These are phyloP conservation scores for Periophthalmus magnuspinnatus DNA, from an alignment of 2,797 vertebrate species.

Conservation along the genomic window DNA sequence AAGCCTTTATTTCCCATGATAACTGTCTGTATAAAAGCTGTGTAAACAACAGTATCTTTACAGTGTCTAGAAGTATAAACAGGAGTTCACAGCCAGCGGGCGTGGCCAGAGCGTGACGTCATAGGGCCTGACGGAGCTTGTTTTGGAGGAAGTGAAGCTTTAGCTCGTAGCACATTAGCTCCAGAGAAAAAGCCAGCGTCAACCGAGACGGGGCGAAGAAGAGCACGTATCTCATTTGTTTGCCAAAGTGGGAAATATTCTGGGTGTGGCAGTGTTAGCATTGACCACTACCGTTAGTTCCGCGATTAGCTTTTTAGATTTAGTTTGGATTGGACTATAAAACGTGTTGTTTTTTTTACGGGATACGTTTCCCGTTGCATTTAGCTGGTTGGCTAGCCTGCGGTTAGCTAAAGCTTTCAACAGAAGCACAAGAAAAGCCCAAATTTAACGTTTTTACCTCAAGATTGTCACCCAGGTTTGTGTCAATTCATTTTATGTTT, in stretches of 20 bases:
- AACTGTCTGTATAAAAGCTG: too few species aligned
- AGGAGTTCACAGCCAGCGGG: conserved; percentile 28
- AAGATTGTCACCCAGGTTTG: conserved; percentile 55
- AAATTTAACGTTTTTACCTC: conserved; percentile 39
- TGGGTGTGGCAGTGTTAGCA: conserved; percentile 22
- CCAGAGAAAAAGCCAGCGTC: conserved; percentile 55
- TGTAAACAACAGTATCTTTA: too few species aligned
- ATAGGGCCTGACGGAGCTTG: conserved; percentile 66
- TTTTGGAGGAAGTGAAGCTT: conserved; percentile 82
- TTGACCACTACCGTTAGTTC: conserved; percentile 15
- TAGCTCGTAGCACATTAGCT: conserved; percentile 63
- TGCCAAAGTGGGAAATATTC: conserved; percentile 16
- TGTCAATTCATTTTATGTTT: conserved; percentile 18
- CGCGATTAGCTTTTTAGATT: conserved; percentile 8
- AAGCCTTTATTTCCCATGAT: too few species aligned
- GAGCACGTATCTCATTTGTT: conserved; percentile 10
- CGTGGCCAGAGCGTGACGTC: conserved; percentile 69
- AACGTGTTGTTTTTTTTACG: conserved; percentile 50
- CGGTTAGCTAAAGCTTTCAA: conserved; percentile 51
- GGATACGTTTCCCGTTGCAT: conserved; percentile 51
- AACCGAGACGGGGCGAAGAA: conserved; percentile 34
- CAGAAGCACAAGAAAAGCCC: conserved; percentile 56
- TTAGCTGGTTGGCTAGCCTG: conserved; percentile 58
- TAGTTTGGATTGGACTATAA: conserved; percentile 32
- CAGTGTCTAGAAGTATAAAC: too few species aligned